Evolutionary conservation across 1,140 invertebrate species (phyloP).

Genomic region (Leptoteleia sp.): DNA sequence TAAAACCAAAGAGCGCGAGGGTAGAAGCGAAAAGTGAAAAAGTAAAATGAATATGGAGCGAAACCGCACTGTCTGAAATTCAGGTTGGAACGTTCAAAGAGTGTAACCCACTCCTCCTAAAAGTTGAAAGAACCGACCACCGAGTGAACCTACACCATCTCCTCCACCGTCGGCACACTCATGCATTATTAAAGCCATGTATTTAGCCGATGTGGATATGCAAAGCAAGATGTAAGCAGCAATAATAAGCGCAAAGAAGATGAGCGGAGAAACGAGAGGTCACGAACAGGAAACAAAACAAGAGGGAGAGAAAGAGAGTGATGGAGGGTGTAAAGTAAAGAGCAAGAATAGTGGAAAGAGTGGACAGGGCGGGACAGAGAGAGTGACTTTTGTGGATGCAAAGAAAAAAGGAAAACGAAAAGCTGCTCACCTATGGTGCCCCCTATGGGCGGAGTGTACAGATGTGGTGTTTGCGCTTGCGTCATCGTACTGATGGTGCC

Average conservation of each 20-base stretch:
- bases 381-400: slow-evolving; percentile 29
- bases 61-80: slow-evolving; percentile 51
- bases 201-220: slow-evolving; percentile 77
- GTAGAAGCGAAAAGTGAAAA: slow-evolving; percentile 50
- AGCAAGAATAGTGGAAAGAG: slow-evolving; percentile 32
- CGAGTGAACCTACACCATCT: slow-evolving; percentile 75
- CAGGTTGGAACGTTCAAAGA: slow-evolving; percentile 65
- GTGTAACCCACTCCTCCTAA: slow-evolving; percentile 40
- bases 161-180: slow-evolving; percentile 70
- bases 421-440: slow-evolving; percentile 85
- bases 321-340: slow-evolving; percentile 5
- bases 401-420: slow-evolving; percentile 44
- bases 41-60: slow-evolving; percentile 62
- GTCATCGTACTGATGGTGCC: slow-evolving; percentile 87
- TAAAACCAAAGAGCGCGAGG: slow-evolving; percentile 38
- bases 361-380: slow-evolving; percentile 4
- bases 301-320: neutral
- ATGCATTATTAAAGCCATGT: slow-evolving; percentile 79
- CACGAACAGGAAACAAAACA: slow-evolving; percentile 57
- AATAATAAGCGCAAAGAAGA: slow-evolving; percentile 73
- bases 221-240: slow-evolving; percentile 77
- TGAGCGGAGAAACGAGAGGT: slow-evolving; percentile 30
- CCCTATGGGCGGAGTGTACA: slow-evolving; percentile 89
- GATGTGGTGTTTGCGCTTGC: slow-evolving; percentile 85
- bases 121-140: slow-evolving; percentile 72